Evolutionary conservation across 2,797 vertebrate genomes (phyloP).

Genomic region (Aldrovandia affinis): DNA sequence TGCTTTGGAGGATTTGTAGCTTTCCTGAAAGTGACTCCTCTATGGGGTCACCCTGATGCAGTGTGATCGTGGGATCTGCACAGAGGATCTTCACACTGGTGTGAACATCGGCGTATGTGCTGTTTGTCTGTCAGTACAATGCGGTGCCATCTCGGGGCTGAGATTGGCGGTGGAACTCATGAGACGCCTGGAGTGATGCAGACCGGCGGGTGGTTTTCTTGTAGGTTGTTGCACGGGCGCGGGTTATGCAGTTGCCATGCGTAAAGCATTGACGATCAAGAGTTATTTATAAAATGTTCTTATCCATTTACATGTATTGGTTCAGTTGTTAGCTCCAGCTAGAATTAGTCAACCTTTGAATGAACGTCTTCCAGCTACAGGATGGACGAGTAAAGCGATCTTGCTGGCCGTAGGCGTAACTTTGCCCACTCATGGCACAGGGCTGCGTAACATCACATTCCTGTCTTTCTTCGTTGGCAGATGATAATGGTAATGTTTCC

Average conservation of each 20-base stretch:
- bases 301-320: not conserved
- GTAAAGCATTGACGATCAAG: not conserved
- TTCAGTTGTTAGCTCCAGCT: not conserved
- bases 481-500: not conserved
- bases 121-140: not conserved
- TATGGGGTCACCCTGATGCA: not conserved
- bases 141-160: not conserved
- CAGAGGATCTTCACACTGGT: not conserved
- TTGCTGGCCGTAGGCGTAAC: not conserved
- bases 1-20: not conserved
- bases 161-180: not conserved
- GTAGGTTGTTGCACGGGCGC: not conserved
- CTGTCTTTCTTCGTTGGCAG: not conserved
- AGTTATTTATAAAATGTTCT: not conserved
- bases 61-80: not conserved
- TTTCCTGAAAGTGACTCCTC: not conserved
- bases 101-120: not conserved
- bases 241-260: too few relatives aligned
- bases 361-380: not conserved
- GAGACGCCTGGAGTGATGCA: not conserved
- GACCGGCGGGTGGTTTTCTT: too few relatives aligned
- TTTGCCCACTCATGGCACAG: not conserved
- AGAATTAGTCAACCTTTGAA: constrained; percentile 1
- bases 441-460: not conserved
- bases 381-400: not conserved